Evolutionary conservation across 2,113 vertebrate genomes (phyloP), one percentile per base, ranked within the genome.

Genomic region (Orientallactaga bullata): DNA sequence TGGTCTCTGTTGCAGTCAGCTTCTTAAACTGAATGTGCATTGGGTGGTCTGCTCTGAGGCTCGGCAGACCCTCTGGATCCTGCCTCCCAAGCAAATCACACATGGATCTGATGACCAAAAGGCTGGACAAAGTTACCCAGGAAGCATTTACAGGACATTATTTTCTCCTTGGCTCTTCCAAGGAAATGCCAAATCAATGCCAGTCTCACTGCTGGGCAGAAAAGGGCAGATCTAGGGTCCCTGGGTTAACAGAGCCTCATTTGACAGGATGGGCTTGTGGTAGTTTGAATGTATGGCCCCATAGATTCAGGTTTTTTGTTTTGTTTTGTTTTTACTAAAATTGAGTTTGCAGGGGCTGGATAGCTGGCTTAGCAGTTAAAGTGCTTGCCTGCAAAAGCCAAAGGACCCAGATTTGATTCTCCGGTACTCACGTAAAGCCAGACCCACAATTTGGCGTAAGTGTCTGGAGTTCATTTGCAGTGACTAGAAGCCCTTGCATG

Each of bases 141-240:
- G 42, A 82, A 79, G 66, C 42, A 37, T 12, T 51, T 26, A 12
- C 13, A 83, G 61, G 32, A 37, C 88, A 37, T 2, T 32, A 20
- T 28, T 84, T 87, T 89, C 71, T n/a, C 65, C 37, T 90, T 51
- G 55, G 47, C 77, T 74, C 58, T 96, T 93, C 84, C 65, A 32
- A 74, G 74, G 35, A 93, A 68, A 39, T 26, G 51, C 42, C 74
- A 17, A 68, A 17, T 65, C 11, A 26, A 8, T n/a, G 84, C 74
- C 83, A 94, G 65, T 24, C 37, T n/a, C 35, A 4, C 74, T 47
- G 35, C 16, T 51, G 72, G 68, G n/a, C 73, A 35, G 66, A 76
- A 81, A 42, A 66, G 28, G 7, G 51, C 1, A 4, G 61, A 51
- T 26, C 3, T 13, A 55, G 15, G 51, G 30, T 85, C 2, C 10